Evolutionary conservation across 2,888 invertebrate genomes (phyloP), one percentile per base, ranked within the genome.

Genomic region (Microplitis manilae): DNA sequence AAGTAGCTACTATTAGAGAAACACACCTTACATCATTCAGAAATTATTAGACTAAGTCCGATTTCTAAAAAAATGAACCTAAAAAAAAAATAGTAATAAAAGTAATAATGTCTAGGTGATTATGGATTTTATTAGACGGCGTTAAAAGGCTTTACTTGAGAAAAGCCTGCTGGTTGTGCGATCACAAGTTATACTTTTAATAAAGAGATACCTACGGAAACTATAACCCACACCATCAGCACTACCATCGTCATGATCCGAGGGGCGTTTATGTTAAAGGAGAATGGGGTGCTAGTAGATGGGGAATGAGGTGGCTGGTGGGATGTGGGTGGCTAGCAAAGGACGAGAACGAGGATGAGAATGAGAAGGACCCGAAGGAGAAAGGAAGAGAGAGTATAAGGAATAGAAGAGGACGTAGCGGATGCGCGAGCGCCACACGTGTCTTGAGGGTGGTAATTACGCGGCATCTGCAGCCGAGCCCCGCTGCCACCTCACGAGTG

Each of bases 391-490:
- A 59, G 60, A 68, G 68, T 59, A 68, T 70, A 59, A 73, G 73
- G 17, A 41, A 74, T 71, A 50, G 61, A 40, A 65, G 78, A 76
- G 73, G 68, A 76, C 78, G 68, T 79, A 81, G 81, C 84, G 80
- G 85, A 84, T 84, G 87, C 84, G 87, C 83, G 84, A 83, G 85
- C 84, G 87, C 87, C 89, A 89, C 89, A 88, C 89, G 89, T 90
- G 89, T 89, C 89, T 90, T 90, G 89, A 89, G 89, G 89, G 89
- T 89, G 89, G 89, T 89, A 89, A 90, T 90, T 89, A 89, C 89
- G 89, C 89, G 88, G 89, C 89, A 89, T 89, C 90, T 90, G 89
- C 89, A 89, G 87, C 87, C 85, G 39, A 77, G 68, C 81, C 80
- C 84, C 85, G 84, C 84, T 82, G 82, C 84, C 80, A 81, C 84